Conservation (phyloP, 1,140 invertebrate genomes). For the Dreissena polymorpha region DNA sequence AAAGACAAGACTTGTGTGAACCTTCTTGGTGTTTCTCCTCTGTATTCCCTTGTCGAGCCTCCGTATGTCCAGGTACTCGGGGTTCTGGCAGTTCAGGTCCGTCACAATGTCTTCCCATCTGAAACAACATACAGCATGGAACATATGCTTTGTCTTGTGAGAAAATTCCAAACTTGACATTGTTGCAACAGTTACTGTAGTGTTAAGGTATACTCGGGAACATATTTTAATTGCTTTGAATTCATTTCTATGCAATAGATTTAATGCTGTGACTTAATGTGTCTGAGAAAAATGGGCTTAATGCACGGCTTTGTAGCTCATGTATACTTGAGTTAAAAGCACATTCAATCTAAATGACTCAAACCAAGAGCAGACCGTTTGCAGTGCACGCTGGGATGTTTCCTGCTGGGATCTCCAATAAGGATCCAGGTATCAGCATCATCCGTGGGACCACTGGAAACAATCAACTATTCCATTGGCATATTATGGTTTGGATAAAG, state of each 20-base stretch:
- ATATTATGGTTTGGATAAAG: too few relatives aligned
- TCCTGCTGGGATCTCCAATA: slow-evolving; percentile 74
- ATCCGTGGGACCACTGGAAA: slow-evolving; percentile 52
- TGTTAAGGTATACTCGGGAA: neutral
- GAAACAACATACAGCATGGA: slow-evolving; percentile 34
- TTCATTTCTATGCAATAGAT: too few relatives aligned
- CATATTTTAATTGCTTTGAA: neutral
- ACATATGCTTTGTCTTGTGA: neutral
- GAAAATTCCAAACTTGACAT: too few relatives aligned
- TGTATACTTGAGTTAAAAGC: too few relatives aligned
- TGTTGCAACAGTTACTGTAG: neutral
- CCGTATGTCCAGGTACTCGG: slow-evolving; percentile 73
- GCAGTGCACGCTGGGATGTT: slow-evolving; percentile 74
- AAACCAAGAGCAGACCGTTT: slow-evolving; percentile 63
- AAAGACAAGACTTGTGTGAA: neutral
- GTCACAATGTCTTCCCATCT: slow-evolving; percentile 76
- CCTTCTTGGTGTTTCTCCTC: slow-evolving; percentile 69
- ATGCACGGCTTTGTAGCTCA: too few relatives aligned
- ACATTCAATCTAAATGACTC: too few relatives aligned
- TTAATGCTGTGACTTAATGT: too few relatives aligned
- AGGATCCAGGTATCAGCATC: slow-evolving; percentile 74
- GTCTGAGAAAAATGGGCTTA: too few relatives aligned
- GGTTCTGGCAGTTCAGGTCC: slow-evolving; percentile 73
- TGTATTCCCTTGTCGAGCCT: slow-evolving; percentile 70
- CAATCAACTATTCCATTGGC: neutral